These are phyloP conservation scores for Pomatostomus ruficeps DNA, from an alignment of 2,113 vertebrate species.

Conservation along the genomic window DNA sequence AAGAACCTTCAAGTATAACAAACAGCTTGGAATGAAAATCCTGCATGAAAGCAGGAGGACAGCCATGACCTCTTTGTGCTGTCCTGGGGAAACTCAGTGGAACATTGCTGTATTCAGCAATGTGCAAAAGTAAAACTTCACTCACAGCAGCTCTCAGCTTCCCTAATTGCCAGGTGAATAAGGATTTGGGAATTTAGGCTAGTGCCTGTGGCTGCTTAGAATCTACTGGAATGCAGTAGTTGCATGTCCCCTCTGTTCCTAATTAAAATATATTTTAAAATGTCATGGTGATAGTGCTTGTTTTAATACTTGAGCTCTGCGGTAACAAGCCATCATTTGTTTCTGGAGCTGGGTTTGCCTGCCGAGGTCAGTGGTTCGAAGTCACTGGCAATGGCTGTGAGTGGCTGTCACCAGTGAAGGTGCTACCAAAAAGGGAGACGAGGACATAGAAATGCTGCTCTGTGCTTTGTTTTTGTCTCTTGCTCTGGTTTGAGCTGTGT, in stretches of 20 bases:
- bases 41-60: slow-evolving; percentile 23
- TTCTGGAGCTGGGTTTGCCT: background rate
- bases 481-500: background rate
- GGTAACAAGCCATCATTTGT: background rate
- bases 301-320: background rate
- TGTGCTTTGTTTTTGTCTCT: background rate
- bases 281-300: background rate
- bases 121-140: slow-evolving; percentile 34
- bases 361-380: background rate
- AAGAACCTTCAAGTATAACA: slow-evolving; percentile 30
- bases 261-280: slow-evolving; percentile 15
- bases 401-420: background rate
- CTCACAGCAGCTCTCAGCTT: slow-evolving; percentile 6
- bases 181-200: background rate
- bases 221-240: background rate
- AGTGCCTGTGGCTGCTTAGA: background rate
- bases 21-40: slow-evolving; percentile 43
- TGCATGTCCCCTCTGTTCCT: background rate
- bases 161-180: slow-evolving; percentile 53
- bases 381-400: background rate
- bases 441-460: background rate
- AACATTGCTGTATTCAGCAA: slow-evolving; percentile 52
- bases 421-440: background rate
- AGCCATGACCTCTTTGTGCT: slow-evolving; percentile 43
- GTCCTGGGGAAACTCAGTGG: slow-evolving; percentile 33